phyloP scores from a whole-genome alignment of 2,797 vertebrate species.

The Odontamblyopus lacepedii region DNA sequence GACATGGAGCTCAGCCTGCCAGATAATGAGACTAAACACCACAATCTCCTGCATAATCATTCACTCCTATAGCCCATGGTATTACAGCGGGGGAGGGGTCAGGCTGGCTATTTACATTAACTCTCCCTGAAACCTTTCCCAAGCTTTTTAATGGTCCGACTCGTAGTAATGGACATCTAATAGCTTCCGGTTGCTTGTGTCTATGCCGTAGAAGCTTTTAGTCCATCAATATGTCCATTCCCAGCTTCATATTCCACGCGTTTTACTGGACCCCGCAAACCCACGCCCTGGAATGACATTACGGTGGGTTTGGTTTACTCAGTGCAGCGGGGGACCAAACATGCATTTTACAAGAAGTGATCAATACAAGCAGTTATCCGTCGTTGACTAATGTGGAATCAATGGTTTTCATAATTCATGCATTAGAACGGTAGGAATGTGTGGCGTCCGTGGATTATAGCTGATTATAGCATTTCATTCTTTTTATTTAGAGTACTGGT shows the following conservation, averaged over 20 bases:
- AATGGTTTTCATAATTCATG: neutral
- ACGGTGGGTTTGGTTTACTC: conserved; percentile 14
- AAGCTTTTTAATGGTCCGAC: conserved; percentile 40
- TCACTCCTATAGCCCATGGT: conserved; percentile 61
- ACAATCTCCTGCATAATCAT: conserved; percentile 64
- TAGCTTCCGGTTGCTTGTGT: conserved; percentile 59
- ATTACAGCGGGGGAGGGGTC: conserved; percentile 34
- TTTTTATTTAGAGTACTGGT: neutral
- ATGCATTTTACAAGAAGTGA: conserved; percentile 14
- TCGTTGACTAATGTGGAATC: neutral
- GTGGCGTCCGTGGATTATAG: conserved; percentile 3
- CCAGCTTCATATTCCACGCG: conserved; percentile 43
- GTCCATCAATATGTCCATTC: conserved; percentile 25
- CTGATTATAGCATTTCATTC: neutral
- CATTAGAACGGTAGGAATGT: too few relatives aligned
- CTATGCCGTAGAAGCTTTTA: conserved; percentile 40
- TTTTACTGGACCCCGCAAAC: conserved; percentile 32
- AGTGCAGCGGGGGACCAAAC: conserved; percentile 16
- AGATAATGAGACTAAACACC: conserved; percentile 64
- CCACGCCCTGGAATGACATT: conserved; percentile 27
- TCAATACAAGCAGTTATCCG: conserved; percentile 4
- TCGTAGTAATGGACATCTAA: conserved; percentile 58
- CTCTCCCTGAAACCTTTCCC: conserved; percentile 38
- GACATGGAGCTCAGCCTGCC: conserved; percentile 45
- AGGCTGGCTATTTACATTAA: conserved; percentile 51